Evolutionary conservation across 2,888 invertebrate species (phyloP).

Genomic region (Trypoxylon attenuatum): DNA sequence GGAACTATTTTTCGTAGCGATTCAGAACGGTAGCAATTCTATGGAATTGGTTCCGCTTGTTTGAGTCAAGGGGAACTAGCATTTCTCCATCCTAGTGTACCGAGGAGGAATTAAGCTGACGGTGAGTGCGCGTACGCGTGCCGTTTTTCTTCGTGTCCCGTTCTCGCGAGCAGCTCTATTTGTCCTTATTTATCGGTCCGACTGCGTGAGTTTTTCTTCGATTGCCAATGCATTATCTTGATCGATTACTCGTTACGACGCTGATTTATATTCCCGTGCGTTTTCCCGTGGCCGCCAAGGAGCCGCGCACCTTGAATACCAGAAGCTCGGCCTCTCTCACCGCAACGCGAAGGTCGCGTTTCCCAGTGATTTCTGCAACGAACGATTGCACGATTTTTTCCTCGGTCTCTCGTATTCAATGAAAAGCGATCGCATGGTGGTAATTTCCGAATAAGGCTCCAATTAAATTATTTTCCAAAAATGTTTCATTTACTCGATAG

Average conservation of each 20-base stretch:
- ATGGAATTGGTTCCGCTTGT: too few species aligned
- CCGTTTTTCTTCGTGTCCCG: conserved; percentile 49
- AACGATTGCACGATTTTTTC: not conserved
- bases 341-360: conserved; percentile 11
- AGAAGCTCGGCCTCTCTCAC: not conserved
- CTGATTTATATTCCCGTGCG: conserved; percentile 57
- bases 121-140: conserved; percentile 46
- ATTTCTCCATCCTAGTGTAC: not conserved
- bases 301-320: conserved; percentile 17
- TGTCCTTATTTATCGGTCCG: conserved; percentile 56
- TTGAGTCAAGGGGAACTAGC: too few species aligned
- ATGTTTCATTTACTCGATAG: too few species aligned
- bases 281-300: conserved; percentile 24
- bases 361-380: conserved; percentile 28
- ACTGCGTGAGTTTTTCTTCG: conserved; percentile 49
- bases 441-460: too few species aligned
- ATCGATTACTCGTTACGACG: conserved; percentile 59
- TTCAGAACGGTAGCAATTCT: too few species aligned
- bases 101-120: conserved; percentile 36
- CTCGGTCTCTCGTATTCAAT: too few species aligned
- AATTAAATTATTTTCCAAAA: too few species aligned
- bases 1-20: too few species aligned
- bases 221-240: conserved; percentile 57
- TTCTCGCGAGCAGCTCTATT: conserved; percentile 46
- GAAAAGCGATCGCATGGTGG: too few species aligned